Base-by-base conservation (phyloP, 2,113 vertebrate species). In the Amazona guildingii region DNA sequence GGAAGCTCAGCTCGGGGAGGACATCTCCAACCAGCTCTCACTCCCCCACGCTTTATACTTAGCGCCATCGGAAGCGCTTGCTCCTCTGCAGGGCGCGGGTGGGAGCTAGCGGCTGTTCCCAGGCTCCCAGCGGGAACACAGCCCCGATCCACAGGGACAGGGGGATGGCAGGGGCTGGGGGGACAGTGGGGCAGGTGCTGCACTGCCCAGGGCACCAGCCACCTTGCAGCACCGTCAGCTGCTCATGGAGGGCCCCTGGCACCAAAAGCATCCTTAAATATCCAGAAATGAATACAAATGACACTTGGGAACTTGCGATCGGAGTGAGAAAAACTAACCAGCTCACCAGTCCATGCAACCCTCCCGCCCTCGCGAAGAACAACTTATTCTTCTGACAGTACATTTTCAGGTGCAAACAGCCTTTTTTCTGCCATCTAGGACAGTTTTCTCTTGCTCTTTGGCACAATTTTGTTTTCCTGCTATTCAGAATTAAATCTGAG, bases 11-110 rank as follows among this genome's bases (percentile, higher is more conserved):
- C 80, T 86, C 44, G 1, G 74, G 83, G 80, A 94, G 83, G 88
- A 55, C 2, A 62, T n/a, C 80, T 95, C 83, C 91, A 79, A 73
- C 78, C 81, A 46, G 61, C 90, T 81, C 33, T 12, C 85, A 82
- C 91, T 84, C 95, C 96, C 83, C 91, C 91, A 7, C 3, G 1
- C 8, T 83, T 94, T 91, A 84, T 92, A 81, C 88, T 94, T 72
- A 95, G 92, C 37, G 0, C 4, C 2, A 62, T 59, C 3, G 80
- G 94, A 93, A 93, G 86, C 7, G 1, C 73, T 14, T 1, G 27
- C 88, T 68, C 52, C 77, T 49, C 51, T 13, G 82, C 63, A 62
- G 73, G 73, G 35, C 24, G 44, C 10, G 44, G 41, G 83, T 52
- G 57, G 57, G n/a, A 59, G 33, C 14, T 21, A n/a, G 57, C 6